phyloP scores from a whole-genome alignment of 2,888 invertebrate species.

The Spicauda simplicius region DNA sequence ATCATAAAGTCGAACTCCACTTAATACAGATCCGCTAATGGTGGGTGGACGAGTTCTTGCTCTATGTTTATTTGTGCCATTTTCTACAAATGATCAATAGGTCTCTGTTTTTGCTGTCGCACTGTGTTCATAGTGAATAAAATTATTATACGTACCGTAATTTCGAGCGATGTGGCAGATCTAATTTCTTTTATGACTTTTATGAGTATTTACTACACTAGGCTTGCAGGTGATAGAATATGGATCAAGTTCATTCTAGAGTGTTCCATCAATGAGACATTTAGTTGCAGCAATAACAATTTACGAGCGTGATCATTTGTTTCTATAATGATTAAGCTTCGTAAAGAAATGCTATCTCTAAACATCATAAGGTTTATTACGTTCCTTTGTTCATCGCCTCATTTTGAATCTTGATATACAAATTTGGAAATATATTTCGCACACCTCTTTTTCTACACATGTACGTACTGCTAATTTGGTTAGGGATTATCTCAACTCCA shows the following conservation, averaged over 20 bases:
- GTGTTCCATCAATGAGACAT: not conserved
- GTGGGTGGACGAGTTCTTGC: conserved; percentile 55
- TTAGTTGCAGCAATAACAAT: not conserved
- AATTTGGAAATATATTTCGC: not conserved
- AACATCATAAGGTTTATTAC: too few relatives aligned
- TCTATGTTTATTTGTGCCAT: conserved; percentile 46
- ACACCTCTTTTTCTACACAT: too few relatives aligned
- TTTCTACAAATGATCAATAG: conserved; percentile 42
- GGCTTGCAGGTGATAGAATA: not conserved
- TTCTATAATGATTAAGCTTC: not conserved
- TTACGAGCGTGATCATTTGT: not conserved
- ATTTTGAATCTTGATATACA: not conserved
- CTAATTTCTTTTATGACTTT: conserved; percentile 1
- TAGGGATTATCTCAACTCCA: not conserved
- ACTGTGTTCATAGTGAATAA: conserved; percentile 13
- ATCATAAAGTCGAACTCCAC: conserved; percentile 22
- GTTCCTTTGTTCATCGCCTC: too few relatives aligned
- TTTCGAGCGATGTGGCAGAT: conserved; percentile 1
- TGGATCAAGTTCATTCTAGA: not conserved
- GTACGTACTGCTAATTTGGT: not conserved
- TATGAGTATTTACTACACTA: not conserved
- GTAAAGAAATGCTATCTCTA: not conserved
- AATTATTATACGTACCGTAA: conserved; percentile 4
- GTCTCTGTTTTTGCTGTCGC: conserved; percentile 12
- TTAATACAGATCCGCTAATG: conserved; percentile 42